A percentile compares a stretch with the other conserved stretches of the same genome.
Evolutionary conservation across 2,797 vertebrate genomes (phyloP).

Genomic region (Agapornis canus): DNA sequence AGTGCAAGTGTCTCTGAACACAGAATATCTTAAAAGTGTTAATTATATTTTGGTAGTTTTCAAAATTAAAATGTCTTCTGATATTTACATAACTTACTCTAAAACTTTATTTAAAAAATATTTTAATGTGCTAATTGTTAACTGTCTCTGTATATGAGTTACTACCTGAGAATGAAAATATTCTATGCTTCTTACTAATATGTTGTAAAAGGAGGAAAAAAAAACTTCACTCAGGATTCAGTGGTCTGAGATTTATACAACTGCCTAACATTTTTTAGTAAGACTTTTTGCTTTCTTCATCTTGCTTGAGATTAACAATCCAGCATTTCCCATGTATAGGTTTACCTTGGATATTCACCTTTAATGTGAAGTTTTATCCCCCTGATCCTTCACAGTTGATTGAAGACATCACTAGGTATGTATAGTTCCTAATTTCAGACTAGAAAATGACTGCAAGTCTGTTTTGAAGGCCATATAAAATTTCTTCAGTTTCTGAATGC

Average conservation of each 20-base stretch:
- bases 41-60: background rate
- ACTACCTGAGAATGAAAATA: background rate
- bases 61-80: background rate
- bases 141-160: background rate
- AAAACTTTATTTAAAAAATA: background rate
- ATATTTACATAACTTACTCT: background rate
- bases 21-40: background rate
- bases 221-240: background rate
- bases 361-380: constrained; percentile 98
- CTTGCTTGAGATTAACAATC: background rate
- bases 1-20: background rate
- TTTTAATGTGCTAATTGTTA: background rate
- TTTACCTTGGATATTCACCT: constrained; percentile 93
- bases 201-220: background rate
- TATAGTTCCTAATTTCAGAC: background rate
- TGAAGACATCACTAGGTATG: constrained; percentile 97
- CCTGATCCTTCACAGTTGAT: constrained; percentile 93
- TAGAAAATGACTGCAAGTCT: background rate
- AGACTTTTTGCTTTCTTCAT: background rate
- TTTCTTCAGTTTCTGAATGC: background rate
- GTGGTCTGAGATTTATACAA: background rate
- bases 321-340: constrained; percentile 75
- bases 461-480: background rate
- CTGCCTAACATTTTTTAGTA: background rate
- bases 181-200: background rate